A percentile compares a stretch with the other conserved stretches of the same genome.
Conservation (phyloP, 2,113 vertebrate genomes). For the Glaucomys volans region DNA sequence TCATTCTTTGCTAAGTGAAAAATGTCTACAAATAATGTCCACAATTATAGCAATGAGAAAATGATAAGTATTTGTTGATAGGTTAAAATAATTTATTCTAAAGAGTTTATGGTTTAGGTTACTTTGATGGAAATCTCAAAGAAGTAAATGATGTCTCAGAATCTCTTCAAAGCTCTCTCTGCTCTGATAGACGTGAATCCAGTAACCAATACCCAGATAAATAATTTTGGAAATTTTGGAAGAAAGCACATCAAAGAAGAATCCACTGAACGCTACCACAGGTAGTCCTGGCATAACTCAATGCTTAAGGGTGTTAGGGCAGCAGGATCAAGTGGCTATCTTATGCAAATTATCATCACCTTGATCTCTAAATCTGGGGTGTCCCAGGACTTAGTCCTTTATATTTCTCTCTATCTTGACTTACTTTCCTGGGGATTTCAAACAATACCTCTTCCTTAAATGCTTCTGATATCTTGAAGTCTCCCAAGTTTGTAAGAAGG, state of each 20-base stretch:
- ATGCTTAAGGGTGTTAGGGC: neutral
- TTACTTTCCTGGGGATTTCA: neutral
- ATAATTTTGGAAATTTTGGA: neutral
- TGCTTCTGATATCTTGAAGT: neutral
- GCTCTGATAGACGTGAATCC: neutral
- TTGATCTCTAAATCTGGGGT: neutral
- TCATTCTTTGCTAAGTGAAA: neutral
- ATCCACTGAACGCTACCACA: neutral
- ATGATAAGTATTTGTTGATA: slow-evolving; percentile 1
- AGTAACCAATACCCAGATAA: neutral
- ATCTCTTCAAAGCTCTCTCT: neutral
- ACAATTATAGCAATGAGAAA: neutral
- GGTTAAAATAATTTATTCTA: neutral
- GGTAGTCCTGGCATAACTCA: neutral
- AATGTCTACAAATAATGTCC: neutral
- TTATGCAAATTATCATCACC: neutral
- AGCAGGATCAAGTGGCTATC: neutral
- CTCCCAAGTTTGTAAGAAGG: neutral
- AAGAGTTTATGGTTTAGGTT: neutral
- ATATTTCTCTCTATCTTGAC: neutral
- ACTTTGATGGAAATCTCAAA: slow-evolving; percentile 34
- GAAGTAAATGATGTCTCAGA: neutral
- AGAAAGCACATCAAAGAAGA: neutral
- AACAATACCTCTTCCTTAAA: neutral
- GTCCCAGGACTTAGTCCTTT: neutral